Base-by-base conservation (phyloP, 1,140 invertebrate genomes). In the Anagrus nilaparvatae region DNA sequence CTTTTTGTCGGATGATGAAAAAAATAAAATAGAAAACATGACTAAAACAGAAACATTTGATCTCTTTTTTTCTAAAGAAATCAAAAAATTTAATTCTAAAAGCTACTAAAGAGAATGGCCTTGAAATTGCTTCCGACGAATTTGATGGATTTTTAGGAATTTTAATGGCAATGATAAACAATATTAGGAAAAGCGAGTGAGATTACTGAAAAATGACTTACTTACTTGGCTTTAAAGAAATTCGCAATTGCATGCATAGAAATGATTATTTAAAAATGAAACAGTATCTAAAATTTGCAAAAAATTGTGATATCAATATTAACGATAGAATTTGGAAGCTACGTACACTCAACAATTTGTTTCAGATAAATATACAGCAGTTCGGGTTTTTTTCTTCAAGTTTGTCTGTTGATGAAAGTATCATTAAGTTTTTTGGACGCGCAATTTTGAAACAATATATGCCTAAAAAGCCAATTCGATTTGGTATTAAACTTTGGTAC, bases 391-490 rank as follows among this genome's bases (percentile, higher is more conserved):
- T 48, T 4, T 28, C 37, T 31, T 7, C 13, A 5, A 32, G 27
- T 10, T 43, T 48, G 27, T 48, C 42, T 12, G 44, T 48, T 38
- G 42, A 48, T 40, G 40, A 49, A 44, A 35, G 43, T 12, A 49
- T 49, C 39, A 43, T 49, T 18, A 49, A 43, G 36, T 46, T 44
- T 32, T 49, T 49, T 43, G 40, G 44, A 10, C 41, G 28, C 34
- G 14, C 33, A 5, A 6, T 9, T 8, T 24, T 39, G 18, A 44
- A 44, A 31, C 43, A 44, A 20, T 44, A 14, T 19, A 40, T 46
- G 10, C 30, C n/a, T 25, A 28, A 37, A 13, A 46, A 46, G 37
- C 38, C 33, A n/a, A 46, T 41, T 10, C 27, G 44, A 17, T 49
- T 49, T 23, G 40, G 44, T 30, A 44, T 49, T 20, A 46, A 49